phyloP scores from a whole-genome alignment of 2,888 invertebrate species.

The Nemotelus pantherinus region DNA sequence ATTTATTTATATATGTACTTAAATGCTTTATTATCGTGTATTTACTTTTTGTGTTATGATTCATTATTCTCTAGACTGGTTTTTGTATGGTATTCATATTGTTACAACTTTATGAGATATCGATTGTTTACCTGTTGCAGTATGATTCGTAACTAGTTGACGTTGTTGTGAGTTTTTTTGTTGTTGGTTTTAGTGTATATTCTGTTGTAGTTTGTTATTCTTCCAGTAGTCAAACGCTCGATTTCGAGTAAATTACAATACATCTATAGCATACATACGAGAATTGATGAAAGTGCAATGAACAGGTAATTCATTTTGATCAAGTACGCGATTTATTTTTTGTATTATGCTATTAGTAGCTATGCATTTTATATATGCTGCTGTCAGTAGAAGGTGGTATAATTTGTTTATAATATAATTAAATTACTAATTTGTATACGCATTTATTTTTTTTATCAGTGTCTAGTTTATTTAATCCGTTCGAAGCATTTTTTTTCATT shows the following conservation, averaged over 20 bases:
- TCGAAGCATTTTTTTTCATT: too few relatives aligned
- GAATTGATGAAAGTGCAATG: neutral
- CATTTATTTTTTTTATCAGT: too few relatives aligned
- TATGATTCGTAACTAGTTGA: neutral
- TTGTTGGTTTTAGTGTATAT: neutral
- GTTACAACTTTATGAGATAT: neutral
- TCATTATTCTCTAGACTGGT: neutral
- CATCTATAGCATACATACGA: constrained; percentile 21
- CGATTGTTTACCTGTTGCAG: too few relatives aligned
- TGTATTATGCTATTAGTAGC: neutral
- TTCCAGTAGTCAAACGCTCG: neutral
- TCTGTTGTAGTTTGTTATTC: constrained; percentile 19
- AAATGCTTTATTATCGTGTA: too few relatives aligned
- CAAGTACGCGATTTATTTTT: neutral
- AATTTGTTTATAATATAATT: neutral
- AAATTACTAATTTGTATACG: neutral
- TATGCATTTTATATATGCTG: neutral
- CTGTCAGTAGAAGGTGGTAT: constrained; percentile 15
- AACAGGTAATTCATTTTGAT: neutral
- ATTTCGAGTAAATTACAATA: neutral
- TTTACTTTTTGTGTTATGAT: constrained; percentile 9
- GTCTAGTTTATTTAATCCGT: too few relatives aligned
- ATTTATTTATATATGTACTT: neutral
- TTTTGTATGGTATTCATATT: neutral
- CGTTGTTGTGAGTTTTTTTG: constrained; percentile 4